Base-by-base conservation (phyloP, 2,888 invertebrate species). In the Chydorus sphaericus region DNA sequence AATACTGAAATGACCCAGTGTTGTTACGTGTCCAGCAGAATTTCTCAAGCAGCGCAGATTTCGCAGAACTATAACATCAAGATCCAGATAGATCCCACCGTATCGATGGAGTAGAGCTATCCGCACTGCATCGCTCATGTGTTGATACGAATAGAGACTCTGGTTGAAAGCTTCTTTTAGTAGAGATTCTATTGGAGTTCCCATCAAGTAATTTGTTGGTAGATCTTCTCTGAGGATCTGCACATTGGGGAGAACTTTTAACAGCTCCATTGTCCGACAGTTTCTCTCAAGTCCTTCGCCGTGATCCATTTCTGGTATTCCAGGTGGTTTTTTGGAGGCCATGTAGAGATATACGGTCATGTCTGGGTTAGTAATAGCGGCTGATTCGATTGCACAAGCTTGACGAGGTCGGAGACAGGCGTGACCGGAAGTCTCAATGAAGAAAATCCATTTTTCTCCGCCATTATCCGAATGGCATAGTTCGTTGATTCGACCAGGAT, bases 41-140 rank as follows among this genome's bases (percentile, higher is more conserved):
- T 61, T 61, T 28, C 20, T 59, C 18, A 62, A 44, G 10, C 58
- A 36, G 11, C 53, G 36, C 54, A 62, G 30, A 1, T 60, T 57
- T 6, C 52, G 55, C 8, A 62, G 28, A 10, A 58, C 54, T 10
- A 62, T 57, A 10, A 62, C 58, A 28, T 62, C 62, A 55, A 60
- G 33, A 29, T 62, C 62, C n/a, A 62, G 37, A 29, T 61, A 62
- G 10, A 61, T 57, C 2, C 62, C 62, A 4, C 62, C 62, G 36
- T 57, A 56, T 31, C 60, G 58, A 58, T 58, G 60, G 3, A 62
- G 51, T 2, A 60, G 18, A 18, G 59, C 52, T 20, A 56, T 57
- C 20, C 62, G 49, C n/a, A 61, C 18, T 2, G 61, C 59, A 54
- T 62, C 62, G 39, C 61, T 61, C 36, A 61, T 48, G 49, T 61